Evolutionary conservation across 2,797 vertebrate species (phyloP), one percentile per base, ranked within the genome.

Genomic region (Ibycter americanus): DNA sequence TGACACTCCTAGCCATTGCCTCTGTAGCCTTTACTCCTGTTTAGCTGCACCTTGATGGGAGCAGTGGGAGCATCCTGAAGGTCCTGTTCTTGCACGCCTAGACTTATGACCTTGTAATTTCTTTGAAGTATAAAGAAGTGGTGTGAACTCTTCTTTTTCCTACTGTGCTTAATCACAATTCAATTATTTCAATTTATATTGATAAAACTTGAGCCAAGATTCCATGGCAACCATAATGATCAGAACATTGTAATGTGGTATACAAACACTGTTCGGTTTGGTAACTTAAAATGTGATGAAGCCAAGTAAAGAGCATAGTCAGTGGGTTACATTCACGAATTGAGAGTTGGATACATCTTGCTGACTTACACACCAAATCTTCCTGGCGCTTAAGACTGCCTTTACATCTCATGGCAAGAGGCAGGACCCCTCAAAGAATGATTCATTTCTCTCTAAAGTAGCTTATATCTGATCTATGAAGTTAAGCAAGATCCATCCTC

Each of bases 171-270:
- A 92, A 92, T 84, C 88, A 84, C 72, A 86, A 51, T 81, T 89
- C 82, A 92, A 47, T 91, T 93, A 85, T 86, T 91, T 72, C 72
- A 90, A 58, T 88, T 90, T 89, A 87, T 95, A 95, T 94, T 67
- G 94, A 95, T 89, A 94, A 95, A 96, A 83, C 38, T 81, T 77
- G 65, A 83, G 36, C 44, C 85, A 70, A 78, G 89, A 93, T 96
- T 85, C 95, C 65, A 85, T 92, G 78, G 95, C 67, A 95, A 91
- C 93, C 58, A 51, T 85, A 94, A 85, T 44, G 87, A 96, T 94
- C 93, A 91, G 82, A 85, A 78, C 49, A 78, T 38, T 85, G 44
- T 83, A 67, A 67, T 17, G 56, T 71, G 26, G 26, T 71, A 55
- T 61, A 90, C 40, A 91, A 96, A 90, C 42, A 63, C n/a, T 38